These are phyloP conservation scores for Aporophyla nigra DNA, from an alignment of 2,888 invertebrate species.

Conservation along the genomic window DNA sequence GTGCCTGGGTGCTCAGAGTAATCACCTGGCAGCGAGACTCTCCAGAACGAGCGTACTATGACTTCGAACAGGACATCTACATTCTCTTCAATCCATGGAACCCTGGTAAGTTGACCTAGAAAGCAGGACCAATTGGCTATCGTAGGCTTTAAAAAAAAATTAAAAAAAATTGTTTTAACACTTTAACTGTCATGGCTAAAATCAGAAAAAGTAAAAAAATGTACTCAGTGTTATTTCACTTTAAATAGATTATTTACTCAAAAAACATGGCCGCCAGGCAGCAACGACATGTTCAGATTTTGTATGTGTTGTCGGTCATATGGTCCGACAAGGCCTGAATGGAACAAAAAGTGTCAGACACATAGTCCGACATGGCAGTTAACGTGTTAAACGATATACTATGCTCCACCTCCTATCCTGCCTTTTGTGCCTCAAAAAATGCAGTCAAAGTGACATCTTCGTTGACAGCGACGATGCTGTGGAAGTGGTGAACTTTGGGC, in stretches of 20 bases:
- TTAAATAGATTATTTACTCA: too few species aligned
- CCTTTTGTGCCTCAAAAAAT: too few species aligned
- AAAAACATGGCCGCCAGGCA: too few species aligned
- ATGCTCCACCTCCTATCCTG: background rate
- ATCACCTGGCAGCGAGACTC: slow-evolving; percentile 89
- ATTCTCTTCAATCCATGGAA: slow-evolving; percentile 96
- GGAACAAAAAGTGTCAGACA: too few species aligned
- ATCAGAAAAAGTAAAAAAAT: too few species aligned
- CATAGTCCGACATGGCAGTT: too few species aligned
- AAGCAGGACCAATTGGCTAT: background rate
- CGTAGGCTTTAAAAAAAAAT: too few species aligned
- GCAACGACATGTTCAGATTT: too few species aligned
- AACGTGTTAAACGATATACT: background rate
- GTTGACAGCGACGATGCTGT: background rate
- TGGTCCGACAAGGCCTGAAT: too few species aligned
- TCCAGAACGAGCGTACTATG: slow-evolving; percentile 85
- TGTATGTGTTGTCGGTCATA: too few species aligned
- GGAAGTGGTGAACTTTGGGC: background rate
- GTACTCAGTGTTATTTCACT: too few species aligned
- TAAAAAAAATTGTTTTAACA: background rate
- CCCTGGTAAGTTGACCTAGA: slow-evolving; percentile 90
- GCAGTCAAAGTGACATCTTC: background rate
- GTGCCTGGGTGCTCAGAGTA: slow-evolving; percentile 92
- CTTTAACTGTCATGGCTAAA: too few species aligned
- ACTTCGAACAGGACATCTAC: slow-evolving; percentile 93